Conservation (phyloP, 30 jellyfish, hydroid and myxozoan genomes). For the Catostylus mosaicus region DNA sequence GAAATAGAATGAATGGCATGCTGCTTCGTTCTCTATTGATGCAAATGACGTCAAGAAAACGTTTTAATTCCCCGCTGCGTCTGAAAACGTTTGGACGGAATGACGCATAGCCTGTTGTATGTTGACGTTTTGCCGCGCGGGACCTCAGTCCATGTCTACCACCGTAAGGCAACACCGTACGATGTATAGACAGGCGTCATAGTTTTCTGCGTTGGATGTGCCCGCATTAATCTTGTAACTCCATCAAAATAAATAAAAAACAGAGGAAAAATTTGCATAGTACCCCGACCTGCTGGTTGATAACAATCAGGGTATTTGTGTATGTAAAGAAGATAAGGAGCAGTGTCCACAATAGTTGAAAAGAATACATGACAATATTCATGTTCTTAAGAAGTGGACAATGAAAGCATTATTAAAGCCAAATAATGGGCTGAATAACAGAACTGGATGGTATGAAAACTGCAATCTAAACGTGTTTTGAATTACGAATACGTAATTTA, state of each 20-base stretch:
- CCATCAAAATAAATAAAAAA: constrained; percentile 31
- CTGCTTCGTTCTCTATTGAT: too few species aligned
- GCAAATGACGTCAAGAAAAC: too few species aligned
- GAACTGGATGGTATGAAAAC: background rate
- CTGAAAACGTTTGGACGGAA: too few species aligned
- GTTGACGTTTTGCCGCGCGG: too few species aligned
- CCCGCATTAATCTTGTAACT: constrained; percentile 25
- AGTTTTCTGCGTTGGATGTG: too few species aligned
- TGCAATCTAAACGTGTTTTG: background rate
- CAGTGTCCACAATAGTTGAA: constrained; percentile 31
- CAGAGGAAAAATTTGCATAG: constrained; percentile 32
- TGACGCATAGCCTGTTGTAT: too few species aligned
- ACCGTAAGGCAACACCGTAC: too few species aligned
- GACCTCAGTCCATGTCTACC: too few species aligned
- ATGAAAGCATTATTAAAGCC: constrained; percentile 15
- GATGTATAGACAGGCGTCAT: too few species aligned
- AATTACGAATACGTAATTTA: background rate
- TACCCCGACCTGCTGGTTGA: constrained; percentile 40
- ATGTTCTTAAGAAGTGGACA: constrained; percentile 8
- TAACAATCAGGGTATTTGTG: constrained; percentile 20
- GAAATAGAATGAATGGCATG: too few species aligned
- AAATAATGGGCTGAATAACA: constrained; percentile 17
- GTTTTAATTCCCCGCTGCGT: too few species aligned
- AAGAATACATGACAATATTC: constrained; percentile 6
- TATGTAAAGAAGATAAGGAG: constrained; percentile 39